Base-by-base conservation (phyloP, 1,140 invertebrate species). In the Drosophila rufa region DNA sequence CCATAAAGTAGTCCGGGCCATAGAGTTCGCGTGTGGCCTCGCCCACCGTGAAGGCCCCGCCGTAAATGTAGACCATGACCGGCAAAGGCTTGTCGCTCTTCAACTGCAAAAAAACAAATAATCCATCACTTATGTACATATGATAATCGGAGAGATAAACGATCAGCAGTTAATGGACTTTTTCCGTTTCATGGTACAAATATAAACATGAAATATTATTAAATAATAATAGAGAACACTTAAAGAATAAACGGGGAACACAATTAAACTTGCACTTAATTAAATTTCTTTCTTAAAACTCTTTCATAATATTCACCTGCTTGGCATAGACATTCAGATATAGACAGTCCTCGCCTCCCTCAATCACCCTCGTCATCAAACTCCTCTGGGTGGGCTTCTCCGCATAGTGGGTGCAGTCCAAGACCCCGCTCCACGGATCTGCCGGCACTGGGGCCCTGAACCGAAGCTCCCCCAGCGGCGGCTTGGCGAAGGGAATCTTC, bases 11-110 rank as follows among this genome's bases (percentile, higher is more conserved):
- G 77, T 96, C 95, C 3, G 95, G 94, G 17, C 95, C 94, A 69
- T 95, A 95, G 0, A 93, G 19, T 3, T 89, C 61, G 7, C 79
- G 82, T 4, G 90, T 84, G 5, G 75, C 94, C 22, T 94, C 94
- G 2, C 95, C 95, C 12, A 85, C 62, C 4, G 92, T 80, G 76
- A 96, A 96, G 40, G 92, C 94, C 27, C 96, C 96, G 5, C 96
- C 96, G 86, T 96, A 95, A 30, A 97, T 94, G 92, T 94, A 97
- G 1, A 97, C 94, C 91, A 97, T 94, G 0, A 97, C 96, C 0
- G 96, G 95, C 42, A 92, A 43, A 2, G 86, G 91, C 30, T 89
- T 92, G 2, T 56, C 85, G 58, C 50, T 51, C 36, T 62, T 58
- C 17, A 79, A 14, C 57, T 56, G 65, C 17, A 46, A 50, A 25